Conservation (phyloP, 2,797 vertebrate species). For the Sphenopsis melanotis region DNA sequence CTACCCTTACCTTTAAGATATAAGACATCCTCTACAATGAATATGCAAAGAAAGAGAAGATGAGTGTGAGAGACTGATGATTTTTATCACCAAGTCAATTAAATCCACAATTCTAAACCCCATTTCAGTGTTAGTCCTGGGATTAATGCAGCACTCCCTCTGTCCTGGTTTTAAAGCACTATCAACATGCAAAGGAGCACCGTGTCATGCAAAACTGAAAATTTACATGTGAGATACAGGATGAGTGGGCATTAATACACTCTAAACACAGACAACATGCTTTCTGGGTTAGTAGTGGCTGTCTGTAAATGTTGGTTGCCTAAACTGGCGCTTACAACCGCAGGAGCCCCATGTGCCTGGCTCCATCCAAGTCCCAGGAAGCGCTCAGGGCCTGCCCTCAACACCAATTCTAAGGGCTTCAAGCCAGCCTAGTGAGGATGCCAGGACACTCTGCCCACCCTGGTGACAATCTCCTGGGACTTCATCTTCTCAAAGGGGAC, state of each 20-base stretch:
- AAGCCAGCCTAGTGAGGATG: not conserved
- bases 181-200: conserved; percentile 69
- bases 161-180: conserved; percentile 62
- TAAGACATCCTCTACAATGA: conserved; percentile 99
- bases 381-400: not conserved
- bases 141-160: conserved; percentile 62
- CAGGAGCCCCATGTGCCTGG: accelerated
- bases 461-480: not conserved
- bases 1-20: conserved; percentile 99
- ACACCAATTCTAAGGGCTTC: not conserved
- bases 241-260: conserved; percentile 64
- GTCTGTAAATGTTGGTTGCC: not conserved
- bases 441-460: not conserved
- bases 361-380: not conserved
- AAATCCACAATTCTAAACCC: conserved; percentile 72
- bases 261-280: conserved; percentile 59
- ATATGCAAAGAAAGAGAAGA: conserved; percentile 89
- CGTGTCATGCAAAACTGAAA: conserved; percentile 62
- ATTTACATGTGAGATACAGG: conserved; percentile 24
- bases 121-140: conserved; percentile 70
- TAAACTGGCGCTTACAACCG: not conserved
- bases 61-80: conserved; percentile 77
- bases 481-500: not conserved
- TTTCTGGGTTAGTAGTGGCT: conserved; percentile 59
- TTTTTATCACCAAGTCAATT: conserved; percentile 80